Conservation (phyloP, 1,140 invertebrate genomes). For the Whitmania pigra region DNA sequence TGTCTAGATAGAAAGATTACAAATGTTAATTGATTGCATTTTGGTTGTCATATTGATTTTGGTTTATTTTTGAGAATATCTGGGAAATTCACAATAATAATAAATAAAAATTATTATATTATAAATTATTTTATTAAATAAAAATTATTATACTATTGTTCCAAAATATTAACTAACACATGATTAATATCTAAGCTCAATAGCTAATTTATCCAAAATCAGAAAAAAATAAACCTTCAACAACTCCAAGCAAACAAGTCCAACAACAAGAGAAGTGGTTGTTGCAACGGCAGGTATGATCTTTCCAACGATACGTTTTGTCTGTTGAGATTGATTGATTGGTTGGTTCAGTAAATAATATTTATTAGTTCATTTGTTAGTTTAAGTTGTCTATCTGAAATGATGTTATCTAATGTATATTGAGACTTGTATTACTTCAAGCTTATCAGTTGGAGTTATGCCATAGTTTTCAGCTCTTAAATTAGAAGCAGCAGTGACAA, state of each 20-base stretch:
- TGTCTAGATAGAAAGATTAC: no score
- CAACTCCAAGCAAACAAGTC: slow-evolving; percentile 81
- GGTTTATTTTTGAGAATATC: no score
- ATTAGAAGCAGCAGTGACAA: slow-evolving; percentile 93
- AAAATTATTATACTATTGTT: no score
- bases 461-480: slow-evolving; percentile 88
- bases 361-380: neutral
- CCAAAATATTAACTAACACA: no score
- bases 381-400: neutral
- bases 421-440: slow-evolving; percentile 55
- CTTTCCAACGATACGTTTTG: slow-evolving; percentile 92
- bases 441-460: slow-evolving; percentile 80
- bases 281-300: slow-evolving; percentile 99
- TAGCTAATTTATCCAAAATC: no score
- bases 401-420: neutral
- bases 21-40: no score
- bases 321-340: slow-evolving; percentile 41
- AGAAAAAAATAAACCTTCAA: slow-evolving; percentile 59
- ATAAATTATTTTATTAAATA: no score
- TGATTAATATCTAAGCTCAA: no score
- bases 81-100: no score
- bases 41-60: no score
- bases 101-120: no score
- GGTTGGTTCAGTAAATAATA: slow-evolving; percentile 13
- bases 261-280: slow-evolving; percentile 88